A percentile compares a stretch with the other conserved stretches of the same genome.
Conservation (phyloP, 2,797 vertebrate species). For the Apodemus agrarius region DNA sequence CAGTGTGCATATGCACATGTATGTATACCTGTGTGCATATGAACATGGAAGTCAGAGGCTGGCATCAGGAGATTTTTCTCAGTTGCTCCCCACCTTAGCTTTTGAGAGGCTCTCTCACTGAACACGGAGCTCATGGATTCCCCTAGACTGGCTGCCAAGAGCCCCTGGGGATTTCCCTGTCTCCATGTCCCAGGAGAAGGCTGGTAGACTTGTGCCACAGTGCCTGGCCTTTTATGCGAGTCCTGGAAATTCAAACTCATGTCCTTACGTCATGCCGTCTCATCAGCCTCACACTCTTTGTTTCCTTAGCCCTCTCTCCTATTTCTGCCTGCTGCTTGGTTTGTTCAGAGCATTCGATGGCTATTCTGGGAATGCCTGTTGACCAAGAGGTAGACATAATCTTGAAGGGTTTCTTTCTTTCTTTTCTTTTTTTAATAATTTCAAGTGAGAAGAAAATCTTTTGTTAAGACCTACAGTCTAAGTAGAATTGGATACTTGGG, state of each 20-base stretch:
- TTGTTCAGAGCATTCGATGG: not conserved
- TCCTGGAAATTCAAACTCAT: not conserved
- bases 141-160: not conserved
- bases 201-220: not conserved
- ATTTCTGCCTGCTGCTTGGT: rapidly evolving
- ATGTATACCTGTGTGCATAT: too few relatives aligned
- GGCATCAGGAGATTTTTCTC: not conserved
- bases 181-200: too few relatives aligned
- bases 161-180: not conserved
- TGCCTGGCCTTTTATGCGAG: not conserved
- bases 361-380: not conserved
- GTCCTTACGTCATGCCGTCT: not conserved
- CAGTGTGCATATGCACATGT: too few relatives aligned
- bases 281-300: not conserved
- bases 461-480: not conserved
- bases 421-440: not conserved
- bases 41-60: not conserved
- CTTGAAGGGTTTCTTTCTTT: not conserved
- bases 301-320: not conserved
- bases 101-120: not conserved
- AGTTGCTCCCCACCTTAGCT: not conserved
- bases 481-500: not conserved
- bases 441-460: not conserved
- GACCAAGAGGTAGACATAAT: not conserved
- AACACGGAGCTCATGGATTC: not conserved